Evolutionary conservation across 2,888 invertebrate genomes (phyloP).

Genomic region (Eupithecia vulgata): DNA sequence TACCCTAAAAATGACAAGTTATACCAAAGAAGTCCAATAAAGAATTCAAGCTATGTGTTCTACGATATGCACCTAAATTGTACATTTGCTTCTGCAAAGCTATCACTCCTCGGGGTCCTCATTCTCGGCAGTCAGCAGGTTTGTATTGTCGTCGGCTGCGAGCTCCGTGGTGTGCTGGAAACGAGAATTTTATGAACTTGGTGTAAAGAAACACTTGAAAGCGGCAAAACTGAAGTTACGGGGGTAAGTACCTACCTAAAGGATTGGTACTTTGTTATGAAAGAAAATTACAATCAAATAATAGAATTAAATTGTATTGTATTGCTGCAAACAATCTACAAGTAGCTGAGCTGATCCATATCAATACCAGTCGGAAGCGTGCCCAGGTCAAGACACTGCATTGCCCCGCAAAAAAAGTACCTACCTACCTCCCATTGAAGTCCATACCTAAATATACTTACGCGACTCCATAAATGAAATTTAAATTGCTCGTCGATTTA

Average conservation of each 20-base stretch:
- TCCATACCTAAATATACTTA: no score
- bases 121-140: constrained; percentile 77
- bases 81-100: constrained; percentile 59
- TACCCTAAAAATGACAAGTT: constrained; percentile 23
- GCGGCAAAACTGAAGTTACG: not conserved
- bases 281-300: no score
- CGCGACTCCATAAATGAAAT: no score
- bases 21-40: constrained; percentile 26
- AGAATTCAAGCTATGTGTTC: constrained; percentile 38
- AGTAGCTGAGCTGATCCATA: no score
- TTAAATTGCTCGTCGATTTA: no score
- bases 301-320: no score
- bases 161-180: constrained; percentile 70
- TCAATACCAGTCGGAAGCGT: no score
- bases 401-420: no score
- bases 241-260: not conserved
- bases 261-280: no score
- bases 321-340: no score
- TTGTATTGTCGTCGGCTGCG: constrained; percentile 79
- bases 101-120: constrained; percentile 76
- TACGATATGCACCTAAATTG: constrained; percentile 55
- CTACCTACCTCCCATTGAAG: no score
- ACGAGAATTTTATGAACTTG: constrained; percentile 4
- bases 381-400: no score
- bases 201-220: not conserved